Base-by-base conservation (phyloP, 2,797 vertebrate species). In the Aselliscus stoliczkanus region DNA sequence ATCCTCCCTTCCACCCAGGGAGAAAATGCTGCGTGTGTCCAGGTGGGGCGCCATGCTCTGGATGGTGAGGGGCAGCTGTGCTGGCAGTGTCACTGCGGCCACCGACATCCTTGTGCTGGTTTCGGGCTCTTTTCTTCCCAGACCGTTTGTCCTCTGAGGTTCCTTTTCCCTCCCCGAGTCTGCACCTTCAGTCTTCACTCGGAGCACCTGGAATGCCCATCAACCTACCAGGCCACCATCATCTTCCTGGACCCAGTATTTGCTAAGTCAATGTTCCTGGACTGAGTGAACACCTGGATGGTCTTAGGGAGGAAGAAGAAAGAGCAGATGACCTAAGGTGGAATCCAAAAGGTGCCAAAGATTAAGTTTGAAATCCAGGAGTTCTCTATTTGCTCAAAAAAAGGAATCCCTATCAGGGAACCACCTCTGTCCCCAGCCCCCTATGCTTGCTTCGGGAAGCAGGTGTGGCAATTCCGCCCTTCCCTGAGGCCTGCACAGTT, bases 391-490 rank as follows among this genome's bases (percentile, higher is more conserved):
- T 50, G 9, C 27, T 62, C 54, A 44, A 65, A 47, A 47, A 27
- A 23, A 65, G 15, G 34, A 62, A 27, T 50, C 44, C 6, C 50
- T 25, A 4, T 44, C 14, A 67, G 29, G 37, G 10, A 87, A 58
- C 4, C 65, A 60, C 31, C 34, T 65, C 60, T 62, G n/a, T 29
- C 20, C 56, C 31, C 4, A 37, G 31, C 20, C 54, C 70, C 56
- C 18, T 4, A 0, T 29, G 12, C 6, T 89, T 29, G 12, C 6
- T 89, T 70, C 42, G 12, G 60, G 58, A 85, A 77, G 27, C 31
- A 52, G 15, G 64, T 77, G 84, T 73, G 81, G n/a, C 96, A 27
- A 27, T 56, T 88, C 90, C 88, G 52, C 62, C 44, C 34, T 93
- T 96, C 86, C 94, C 89, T 1, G 12, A 50, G 67, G 15, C 60